These are phyloP conservation scores for Pheosia tremula DNA, from an alignment of 2,888 invertebrate species.

Conservation along the genomic window DNA sequence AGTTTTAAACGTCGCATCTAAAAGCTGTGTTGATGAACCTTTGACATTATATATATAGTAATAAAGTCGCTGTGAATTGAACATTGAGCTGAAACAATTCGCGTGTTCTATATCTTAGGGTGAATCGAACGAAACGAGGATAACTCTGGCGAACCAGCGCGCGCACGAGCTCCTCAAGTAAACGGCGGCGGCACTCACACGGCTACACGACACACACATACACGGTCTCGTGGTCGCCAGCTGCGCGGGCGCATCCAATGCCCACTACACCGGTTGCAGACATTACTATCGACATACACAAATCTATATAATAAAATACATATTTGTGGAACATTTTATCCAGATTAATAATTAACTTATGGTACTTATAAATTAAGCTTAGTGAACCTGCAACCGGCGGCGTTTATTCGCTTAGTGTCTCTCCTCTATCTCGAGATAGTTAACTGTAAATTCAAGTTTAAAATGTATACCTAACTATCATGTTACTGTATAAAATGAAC, in stretches of 20 bases:
- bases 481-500: constrained; percentile 66
- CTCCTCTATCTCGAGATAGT: constrained; percentile 44
- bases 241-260: constrained; percentile 21
- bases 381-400: constrained; percentile 45
- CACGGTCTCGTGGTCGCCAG: constrained; percentile 72
- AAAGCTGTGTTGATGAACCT: constrained; percentile 15
- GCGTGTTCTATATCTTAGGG: constrained; percentile 82
- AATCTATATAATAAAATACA: constrained; percentile 3
- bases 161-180: constrained; percentile 98
- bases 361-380: constrained; percentile 1
- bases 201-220: constrained; percentile 46
- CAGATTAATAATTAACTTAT: not conserved
- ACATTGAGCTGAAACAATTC: constrained; percentile 60
- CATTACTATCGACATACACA: constrained; percentile 7
- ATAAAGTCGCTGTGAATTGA: constrained; percentile 63
- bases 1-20: not conserved
- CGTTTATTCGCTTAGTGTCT: constrained; percentile 41
- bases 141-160: constrained; percentile 98
- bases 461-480: constrained; percentile 37
- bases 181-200: constrained; percentile 73
- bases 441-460: constrained; percentile 41
- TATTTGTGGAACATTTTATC: not conserved
- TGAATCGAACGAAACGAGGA: constrained; percentile 97
- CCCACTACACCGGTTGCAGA: constrained; percentile 43
- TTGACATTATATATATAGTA: constrained; percentile 11